Evolutionary conservation across 2,888 invertebrate genomes (phyloP), one percentile per base, ranked within the genome.

Genomic region (Tenthredo distinguenda): DNA sequence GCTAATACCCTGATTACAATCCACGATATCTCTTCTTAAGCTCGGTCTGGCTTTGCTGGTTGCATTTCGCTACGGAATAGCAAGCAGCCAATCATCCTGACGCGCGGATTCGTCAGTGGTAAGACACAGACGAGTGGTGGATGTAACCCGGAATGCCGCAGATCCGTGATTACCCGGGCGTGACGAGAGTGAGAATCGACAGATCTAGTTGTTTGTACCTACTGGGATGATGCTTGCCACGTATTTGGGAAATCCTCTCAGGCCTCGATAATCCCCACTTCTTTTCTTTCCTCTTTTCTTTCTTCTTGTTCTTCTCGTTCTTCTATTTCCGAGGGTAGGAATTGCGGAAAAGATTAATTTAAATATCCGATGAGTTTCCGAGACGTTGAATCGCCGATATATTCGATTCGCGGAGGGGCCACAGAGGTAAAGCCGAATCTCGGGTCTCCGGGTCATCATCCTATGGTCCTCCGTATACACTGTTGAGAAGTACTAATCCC

Each of bases 171-270:
- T 77, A 55, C 31, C 55, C n/a, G 31, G 31, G 34, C 77, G 77
- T 55, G 77, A 77, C 50, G 34, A 77, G 26, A 77, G 31, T 55
- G 50, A 77, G 77, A 77, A 77, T 77, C 50, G 77, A 68, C 68
- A 68, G 34, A 68, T 31, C 37, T 34, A 21, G 50, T 77, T 77
- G 47, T 47, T 77, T 55, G n/a, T 55, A 77, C 2, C 7, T 62
- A 62, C 50, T 15, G 21, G 15, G 31, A 31, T 68, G 34, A 68
- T 34, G 68, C 34, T 68, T 34, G 34, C 68, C 68, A 34, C 31
- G 34, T 34, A 26, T 68, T 68, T 31, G 34, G 68, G 18, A 34
- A 68, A 68, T 68, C 68, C 68, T 68, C 34, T 68, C 34, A 34
- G 68, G 34, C 26, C 6, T 31, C 15, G 68, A 7, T 68, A 34